Evolutionary conservation across 2,113 vertebrate species (phyloP), one percentile per base, ranked within the genome.

Genomic region (Phalacrocorax carbo): DNA sequence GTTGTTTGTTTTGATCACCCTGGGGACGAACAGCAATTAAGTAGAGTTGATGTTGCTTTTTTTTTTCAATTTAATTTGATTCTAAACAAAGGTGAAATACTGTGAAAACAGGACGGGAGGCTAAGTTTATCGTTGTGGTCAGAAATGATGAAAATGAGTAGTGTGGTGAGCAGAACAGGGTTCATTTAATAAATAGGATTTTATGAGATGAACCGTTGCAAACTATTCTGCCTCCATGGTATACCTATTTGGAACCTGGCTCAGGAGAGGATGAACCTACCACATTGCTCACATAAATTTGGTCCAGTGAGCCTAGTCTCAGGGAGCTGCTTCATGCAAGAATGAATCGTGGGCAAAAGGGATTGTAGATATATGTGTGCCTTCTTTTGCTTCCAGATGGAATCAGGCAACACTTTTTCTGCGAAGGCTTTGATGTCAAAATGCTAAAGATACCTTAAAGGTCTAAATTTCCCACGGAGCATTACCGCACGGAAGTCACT

Each of bases 401-500:
- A 68, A 88, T 73, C 90, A 70, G 68, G 34, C 9, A 32, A 58
- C 36, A 76, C 9, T 64, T 82, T n/a, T 49, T 52, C 46, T 77
- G 30, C 2, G 27, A 69, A 92, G 30, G 9, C 54, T 89, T 94
- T 94, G 78, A 77, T 96, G 75, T 80, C 62, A 52, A 72, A 91
- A 82, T 72, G 34, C 46, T 82, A 11, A 90, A 90, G 66, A 69
- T 29, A 90, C 78, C 92, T 94, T 82, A 72, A 77, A 95, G 44
- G 34, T 94, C 77, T 77, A 13, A 73, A 73, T 93, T 77, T 62
- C 81, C 84, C 54, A 30, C 0, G 17, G 83, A 81, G 36, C 32
- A 51, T 55, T 79, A 19, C 27, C 44, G 44, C 54, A 57, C 0
- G 2, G 91, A 86, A 93, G 58, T 42, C 44, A 38, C 70, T 80